These are phyloP conservation scores for Ceyx melanurus DNA, from an alignment of 2,113 vertebrate species.

Conservation along the genomic window DNA sequence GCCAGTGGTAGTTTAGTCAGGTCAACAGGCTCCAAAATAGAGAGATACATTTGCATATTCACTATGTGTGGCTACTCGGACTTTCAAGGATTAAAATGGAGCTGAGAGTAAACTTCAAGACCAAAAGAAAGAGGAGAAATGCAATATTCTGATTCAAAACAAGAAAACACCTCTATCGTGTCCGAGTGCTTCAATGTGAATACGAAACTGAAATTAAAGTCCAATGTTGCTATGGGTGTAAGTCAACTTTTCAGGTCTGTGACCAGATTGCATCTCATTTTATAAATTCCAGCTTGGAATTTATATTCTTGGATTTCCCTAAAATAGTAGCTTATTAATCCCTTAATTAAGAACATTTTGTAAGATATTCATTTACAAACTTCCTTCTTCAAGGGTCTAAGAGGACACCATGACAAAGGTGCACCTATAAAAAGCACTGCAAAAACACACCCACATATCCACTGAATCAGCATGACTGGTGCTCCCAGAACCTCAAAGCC, in stretches of 20 bases:
- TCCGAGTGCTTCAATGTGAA: background rate
- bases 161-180: background rate
- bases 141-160: background rate
- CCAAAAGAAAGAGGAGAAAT: background rate
- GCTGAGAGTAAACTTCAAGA: background rate
- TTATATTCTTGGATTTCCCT: background rate
- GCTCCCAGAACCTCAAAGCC: background rate
- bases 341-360: background rate
- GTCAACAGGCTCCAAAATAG: background rate
- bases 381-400: background rate
- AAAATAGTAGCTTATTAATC: background rate
- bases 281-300: background rate
- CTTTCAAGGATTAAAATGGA: background rate
- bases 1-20: background rate
- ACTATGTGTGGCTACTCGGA: background rate
- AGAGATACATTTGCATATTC: background rate
- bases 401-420: background rate
- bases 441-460: background rate
- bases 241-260: background rate
- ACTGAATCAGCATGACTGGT: background rate
- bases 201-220: background rate
- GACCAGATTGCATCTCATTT: background rate
- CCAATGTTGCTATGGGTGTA: rapidly evolving
- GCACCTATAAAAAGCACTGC: background rate
- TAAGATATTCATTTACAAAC: background rate